A percentile compares a stretch with the other conserved stretches of the same genome.
Conservation (phyloP, 2,113 vertebrate genomes). For the Rhinogobius similis region DNA sequence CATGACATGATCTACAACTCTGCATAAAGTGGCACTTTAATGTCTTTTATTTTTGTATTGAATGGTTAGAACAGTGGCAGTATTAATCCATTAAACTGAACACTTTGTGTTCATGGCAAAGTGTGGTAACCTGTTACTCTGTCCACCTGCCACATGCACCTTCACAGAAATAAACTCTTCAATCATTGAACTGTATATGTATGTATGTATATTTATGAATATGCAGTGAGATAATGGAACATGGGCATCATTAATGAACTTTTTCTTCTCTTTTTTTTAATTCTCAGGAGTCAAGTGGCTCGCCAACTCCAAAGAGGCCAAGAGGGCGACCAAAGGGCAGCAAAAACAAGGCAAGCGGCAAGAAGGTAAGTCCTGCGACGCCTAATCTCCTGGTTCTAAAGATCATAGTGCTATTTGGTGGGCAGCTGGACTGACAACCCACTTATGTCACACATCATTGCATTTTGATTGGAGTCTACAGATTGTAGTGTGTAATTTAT, state of each 20-base stretch:
- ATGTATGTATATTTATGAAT: no score
- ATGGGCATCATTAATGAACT: no score
- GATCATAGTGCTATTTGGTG: no score
- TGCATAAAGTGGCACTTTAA: slow-evolving; percentile 15
- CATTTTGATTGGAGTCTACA: slow-evolving; percentile 47
- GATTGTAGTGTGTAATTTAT: slow-evolving; percentile 50
- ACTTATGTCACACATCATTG: background rate
- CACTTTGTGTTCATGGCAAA: slow-evolving; percentile 31
- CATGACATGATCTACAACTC: slow-evolving; percentile 21
- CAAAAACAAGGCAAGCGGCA: slow-evolving; percentile 87
- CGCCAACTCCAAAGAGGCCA: slow-evolving; percentile 91
- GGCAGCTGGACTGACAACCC: background rate
- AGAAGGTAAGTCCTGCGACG: slow-evolving; percentile 82
- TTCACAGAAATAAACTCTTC: slow-evolving; percentile 5
- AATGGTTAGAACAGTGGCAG: background rate
- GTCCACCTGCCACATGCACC: slow-evolving; percentile 56
- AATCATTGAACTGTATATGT: no score
- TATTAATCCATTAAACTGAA: background rate
- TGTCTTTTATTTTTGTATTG: background rate
- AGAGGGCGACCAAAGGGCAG: slow-evolving; percentile 94
- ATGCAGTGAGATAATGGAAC: no score
- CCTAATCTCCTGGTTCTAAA: no score
- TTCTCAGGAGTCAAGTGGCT: slow-evolving; percentile 88
- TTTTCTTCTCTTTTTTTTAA: slow-evolving; percentile 21
- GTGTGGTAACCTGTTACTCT: slow-evolving; percentile 37